These are phyloP conservation scores for Sebastes cheni DNA, from an alignment of 2,797 vertebrate genomes.

Conservation along the genomic window DNA sequence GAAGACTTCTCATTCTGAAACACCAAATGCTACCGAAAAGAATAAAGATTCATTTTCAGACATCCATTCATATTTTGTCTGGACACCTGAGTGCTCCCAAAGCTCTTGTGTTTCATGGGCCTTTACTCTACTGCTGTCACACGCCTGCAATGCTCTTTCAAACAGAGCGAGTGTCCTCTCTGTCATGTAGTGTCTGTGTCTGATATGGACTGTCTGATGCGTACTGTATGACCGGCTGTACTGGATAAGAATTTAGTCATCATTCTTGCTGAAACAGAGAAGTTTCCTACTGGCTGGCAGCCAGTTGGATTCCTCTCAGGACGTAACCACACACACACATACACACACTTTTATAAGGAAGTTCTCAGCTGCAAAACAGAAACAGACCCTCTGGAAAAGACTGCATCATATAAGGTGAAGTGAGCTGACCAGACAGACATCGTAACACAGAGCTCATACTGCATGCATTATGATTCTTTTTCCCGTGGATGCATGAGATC, in stretches of 20 bases:
- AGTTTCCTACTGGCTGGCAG: slow-evolving; percentile 54
- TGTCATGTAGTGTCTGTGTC: slow-evolving; percentile 14
- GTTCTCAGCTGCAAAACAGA: slow-evolving; percentile 67
- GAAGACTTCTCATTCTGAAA: slow-evolving; percentile 8
- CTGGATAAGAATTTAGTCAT: slow-evolving; percentile 55
- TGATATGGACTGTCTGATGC: slow-evolving; percentile 9
- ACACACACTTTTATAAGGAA: slow-evolving; percentile 51
- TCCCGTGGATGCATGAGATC: slow-evolving; percentile 38
- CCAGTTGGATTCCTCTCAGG: slow-evolving; percentile 54
- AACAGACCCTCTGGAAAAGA: slow-evolving; percentile 72
- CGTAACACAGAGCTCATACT: slow-evolving; percentile 48
- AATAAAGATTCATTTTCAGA: not conserved
- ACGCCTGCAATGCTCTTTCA: not conserved
- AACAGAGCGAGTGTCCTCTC: not conserved
- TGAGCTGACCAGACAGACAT: slow-evolving; percentile 55
- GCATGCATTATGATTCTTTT: slow-evolving; percentile 37
- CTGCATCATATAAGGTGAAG: slow-evolving; percentile 56
- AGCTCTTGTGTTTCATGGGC: not conserved
- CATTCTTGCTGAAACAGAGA: slow-evolving; percentile 58
- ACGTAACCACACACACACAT: slow-evolving; percentile 38
- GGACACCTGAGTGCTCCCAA: not conserved
- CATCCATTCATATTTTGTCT: not conserved
- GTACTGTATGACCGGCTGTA: not conserved
- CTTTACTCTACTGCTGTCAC: not conserved
- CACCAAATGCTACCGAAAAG: not conserved